These are phyloP conservation scores for Caenorhabditis zanzibari DNA, from an alignment of 2,888 invertebrate species.

Conservation along the genomic window DNA sequence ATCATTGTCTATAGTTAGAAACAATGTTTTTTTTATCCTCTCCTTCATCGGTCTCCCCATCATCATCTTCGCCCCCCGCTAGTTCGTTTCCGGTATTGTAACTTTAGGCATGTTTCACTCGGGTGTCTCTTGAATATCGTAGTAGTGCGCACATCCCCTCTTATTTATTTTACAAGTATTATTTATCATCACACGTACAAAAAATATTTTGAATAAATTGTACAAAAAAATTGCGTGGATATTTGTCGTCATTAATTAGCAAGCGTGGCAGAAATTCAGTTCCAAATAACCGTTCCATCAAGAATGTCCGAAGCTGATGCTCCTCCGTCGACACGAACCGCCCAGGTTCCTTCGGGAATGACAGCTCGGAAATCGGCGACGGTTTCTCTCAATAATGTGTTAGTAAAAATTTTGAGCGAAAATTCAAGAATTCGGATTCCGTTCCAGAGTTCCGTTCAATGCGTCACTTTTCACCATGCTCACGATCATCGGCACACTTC, in stretches of 20 bases:
- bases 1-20: no score
- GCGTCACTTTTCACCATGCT: constrained; percentile 56
- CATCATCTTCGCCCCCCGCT: not conserved
- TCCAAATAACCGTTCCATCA: not conserved
- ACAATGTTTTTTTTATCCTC: not conserved
- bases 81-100: constrained; percentile 3
- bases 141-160: not conserved
- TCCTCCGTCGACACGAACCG: constrained; percentile 25
- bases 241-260: no score
- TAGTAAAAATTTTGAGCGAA: no score
- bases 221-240: not conserved
- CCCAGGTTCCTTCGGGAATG: constrained; percentile 5
- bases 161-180: constrained; percentile 8
- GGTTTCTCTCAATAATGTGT: constrained; percentile 20
- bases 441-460: constrained; percentile 60
- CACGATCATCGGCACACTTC: constrained; percentile 24
- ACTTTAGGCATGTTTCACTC: not conserved
- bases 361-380: constrained; percentile 11
- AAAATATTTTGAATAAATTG: constrained; percentile 35
- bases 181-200: not conserved
- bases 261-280: constrained; percentile 2
- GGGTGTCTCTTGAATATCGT: not conserved
- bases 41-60: not conserved
- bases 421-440: no score
- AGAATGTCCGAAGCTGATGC: constrained; percentile 32